phyloP scores from a whole-genome alignment of 1,140 invertebrate species.

The Drosophila lowei region DNA sequence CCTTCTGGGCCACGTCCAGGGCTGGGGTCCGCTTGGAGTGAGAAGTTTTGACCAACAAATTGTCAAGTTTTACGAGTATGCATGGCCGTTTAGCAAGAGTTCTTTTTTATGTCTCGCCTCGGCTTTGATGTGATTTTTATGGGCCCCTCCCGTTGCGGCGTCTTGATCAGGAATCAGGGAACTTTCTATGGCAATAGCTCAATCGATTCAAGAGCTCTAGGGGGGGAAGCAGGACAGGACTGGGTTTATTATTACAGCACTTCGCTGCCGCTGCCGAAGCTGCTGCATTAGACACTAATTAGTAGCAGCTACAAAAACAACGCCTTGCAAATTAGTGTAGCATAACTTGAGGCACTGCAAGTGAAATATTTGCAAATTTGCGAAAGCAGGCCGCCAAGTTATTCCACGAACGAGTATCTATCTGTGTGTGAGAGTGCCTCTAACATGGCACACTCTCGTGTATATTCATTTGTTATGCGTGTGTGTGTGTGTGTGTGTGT shows the following conservation, averaged over 20 bases:
- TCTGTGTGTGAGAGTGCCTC: conserved; percentile 21
- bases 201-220: neutral
- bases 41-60: conserved; percentile 61
- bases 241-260: conserved; percentile 25
- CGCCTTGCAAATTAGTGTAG: conserved; percentile 35
- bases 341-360: conserved; percentile 35
- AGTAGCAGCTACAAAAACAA: conserved; percentile 35
- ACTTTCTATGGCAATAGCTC: neutral
- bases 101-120: conserved; percentile 41
- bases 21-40: neutral
- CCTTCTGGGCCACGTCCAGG: too few relatives aligned
- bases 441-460: conserved; percentile 7
- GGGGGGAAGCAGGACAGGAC: too few relatives aligned
- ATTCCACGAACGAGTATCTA: conserved; percentile 3
- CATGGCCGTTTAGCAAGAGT: conserved; percentile 47
- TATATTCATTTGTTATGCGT: too few relatives aligned
- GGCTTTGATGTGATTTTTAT: conserved; percentile 54
- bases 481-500: neutral
- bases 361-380: conserved; percentile 62
- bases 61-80: conserved; percentile 52
- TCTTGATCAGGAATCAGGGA: conserved; percentile 23
- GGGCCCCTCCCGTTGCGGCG: conserved; percentile 8
- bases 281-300: conserved; percentile 46
- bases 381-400: conserved; percentile 32
- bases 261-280: neutral